Evolutionary conservation across 2,113 vertebrate genomes (phyloP).

Genomic region (Phainopepla nitens): DNA sequence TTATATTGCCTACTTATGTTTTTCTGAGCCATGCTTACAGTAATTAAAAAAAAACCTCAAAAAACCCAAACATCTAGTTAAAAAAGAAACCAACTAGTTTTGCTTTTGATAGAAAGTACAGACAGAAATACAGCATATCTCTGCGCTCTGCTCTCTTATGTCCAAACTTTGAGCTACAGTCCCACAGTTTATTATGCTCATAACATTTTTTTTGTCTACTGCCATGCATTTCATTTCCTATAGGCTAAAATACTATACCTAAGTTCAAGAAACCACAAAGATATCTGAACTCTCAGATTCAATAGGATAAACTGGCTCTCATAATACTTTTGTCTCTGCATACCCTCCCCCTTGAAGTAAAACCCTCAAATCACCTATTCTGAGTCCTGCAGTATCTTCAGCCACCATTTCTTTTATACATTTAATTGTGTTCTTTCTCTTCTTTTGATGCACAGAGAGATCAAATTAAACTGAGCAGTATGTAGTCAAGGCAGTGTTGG

Average conservation of each 20-base stretch:
- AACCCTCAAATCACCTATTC: not conserved
- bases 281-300: not conserved
- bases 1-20: not conserved
- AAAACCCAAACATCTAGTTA: not conserved
- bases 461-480: not conserved
- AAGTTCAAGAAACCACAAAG: not conserved
- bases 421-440: not conserved
- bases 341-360: not conserved
- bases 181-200: not conserved
- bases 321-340: not conserved
- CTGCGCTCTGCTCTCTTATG: not conserved
- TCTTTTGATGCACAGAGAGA: not conserved
- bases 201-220: not conserved
- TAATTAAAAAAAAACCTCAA: not conserved
- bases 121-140: not conserved
- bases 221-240: not conserved
- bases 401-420: not conserved
- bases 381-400: not conserved
- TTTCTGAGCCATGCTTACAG: not conserved
- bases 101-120: constrained; percentile 23
- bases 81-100: not conserved
- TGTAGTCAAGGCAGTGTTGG: not conserved
- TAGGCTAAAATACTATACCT: not conserved
- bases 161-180: not conserved
- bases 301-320: not conserved